Evolutionary conservation across 2,888 invertebrate genomes (phyloP), one percentile per base, ranked within the genome.

Genomic region (Tiliacea aurago): DNA sequence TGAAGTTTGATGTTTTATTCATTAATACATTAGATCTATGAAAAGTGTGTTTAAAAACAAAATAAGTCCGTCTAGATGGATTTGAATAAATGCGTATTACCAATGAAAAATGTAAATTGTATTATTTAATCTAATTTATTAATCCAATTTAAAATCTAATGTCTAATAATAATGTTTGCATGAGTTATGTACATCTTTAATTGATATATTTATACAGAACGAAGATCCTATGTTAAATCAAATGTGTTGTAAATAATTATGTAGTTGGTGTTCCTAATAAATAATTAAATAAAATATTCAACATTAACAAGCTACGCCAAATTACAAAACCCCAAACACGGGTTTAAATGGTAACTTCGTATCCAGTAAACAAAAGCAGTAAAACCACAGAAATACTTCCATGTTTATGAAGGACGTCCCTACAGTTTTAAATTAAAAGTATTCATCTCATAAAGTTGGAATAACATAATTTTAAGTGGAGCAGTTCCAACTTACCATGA

Each of bases 391-490:
- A 61, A 63, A 74, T 45, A 74, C 49, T 45, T 73, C 6, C 55
- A 56, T 18, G 33, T 64, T 37, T 53, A 43, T 23, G 49, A 65
- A 55, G 55, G 47, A 62, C 51, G 62, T 70, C 66, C 20, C 23
- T 45, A 18, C 65, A 68, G 43, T 61, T 71, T 71, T 51, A 70
- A 65, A 72, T 78, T 71, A 75, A 77, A 65, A 41, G 41, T 70
- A 65, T 67, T 23, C 55, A 53, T 64, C 66, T 68, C n/a, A 64
- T 65, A 49, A 68, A 68, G 67, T 78, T 73, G 47, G 15, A 70
- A 68, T 70, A 73, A 47, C 70, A 64, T 53, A 11, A 47, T 20
- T 49, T 51, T n/a, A 33, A 73, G 69, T 70, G 73, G 66, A 49
- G 28, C 53, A n/a, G n/a, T n/a, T n/a, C 45, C 20, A 70, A 62